Conservation (phyloP, 2,797 vertebrate genomes). For the Pygocentrus nattereri region DNA sequence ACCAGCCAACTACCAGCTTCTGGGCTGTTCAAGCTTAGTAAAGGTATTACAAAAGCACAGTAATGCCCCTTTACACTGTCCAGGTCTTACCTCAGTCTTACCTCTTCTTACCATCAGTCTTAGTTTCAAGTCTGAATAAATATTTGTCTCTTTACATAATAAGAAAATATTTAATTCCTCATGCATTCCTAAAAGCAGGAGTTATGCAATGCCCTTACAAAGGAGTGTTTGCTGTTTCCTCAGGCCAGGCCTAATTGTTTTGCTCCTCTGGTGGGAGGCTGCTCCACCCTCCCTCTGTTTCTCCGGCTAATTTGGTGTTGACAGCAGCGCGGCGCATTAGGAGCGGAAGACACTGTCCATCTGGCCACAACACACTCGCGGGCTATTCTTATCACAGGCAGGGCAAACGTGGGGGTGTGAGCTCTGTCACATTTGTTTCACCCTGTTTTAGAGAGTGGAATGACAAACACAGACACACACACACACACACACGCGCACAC, state of each 20-base stretch:
- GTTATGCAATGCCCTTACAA: constrained; percentile 42
- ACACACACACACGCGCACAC: constrained; percentile 21
- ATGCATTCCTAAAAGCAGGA: constrained; percentile 16
- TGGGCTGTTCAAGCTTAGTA: too few species aligned
- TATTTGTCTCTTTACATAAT: constrained; percentile 11
- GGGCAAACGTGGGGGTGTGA: constrained; percentile 50
- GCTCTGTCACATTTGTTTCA: constrained; percentile 53
- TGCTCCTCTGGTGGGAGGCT: constrained; percentile 39
- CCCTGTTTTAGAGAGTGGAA: constrained; percentile 34
- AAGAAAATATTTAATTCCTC: not conserved
- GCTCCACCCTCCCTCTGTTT: constrained; percentile 37
- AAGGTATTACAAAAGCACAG: too few species aligned
- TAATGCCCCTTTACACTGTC: too few species aligned
- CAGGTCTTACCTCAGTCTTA: too few species aligned
- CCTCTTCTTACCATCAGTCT: not conserved
- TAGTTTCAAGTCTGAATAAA: constrained; percentile 1
- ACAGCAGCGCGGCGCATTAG: constrained; percentile 52
- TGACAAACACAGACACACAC: constrained; percentile 37
- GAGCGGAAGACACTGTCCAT: constrained; percentile 60
- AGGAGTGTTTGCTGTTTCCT: constrained; percentile 35
- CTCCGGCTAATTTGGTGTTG: constrained; percentile 58
- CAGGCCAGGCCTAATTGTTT: constrained; percentile 37
- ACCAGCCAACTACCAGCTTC: too few species aligned
- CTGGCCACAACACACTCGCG: constrained; percentile 45
- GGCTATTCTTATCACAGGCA: constrained; percentile 57